phyloP scores from a whole-genome alignment of 1,140 invertebrate genomes.

The Fopius arisanus region DNA sequence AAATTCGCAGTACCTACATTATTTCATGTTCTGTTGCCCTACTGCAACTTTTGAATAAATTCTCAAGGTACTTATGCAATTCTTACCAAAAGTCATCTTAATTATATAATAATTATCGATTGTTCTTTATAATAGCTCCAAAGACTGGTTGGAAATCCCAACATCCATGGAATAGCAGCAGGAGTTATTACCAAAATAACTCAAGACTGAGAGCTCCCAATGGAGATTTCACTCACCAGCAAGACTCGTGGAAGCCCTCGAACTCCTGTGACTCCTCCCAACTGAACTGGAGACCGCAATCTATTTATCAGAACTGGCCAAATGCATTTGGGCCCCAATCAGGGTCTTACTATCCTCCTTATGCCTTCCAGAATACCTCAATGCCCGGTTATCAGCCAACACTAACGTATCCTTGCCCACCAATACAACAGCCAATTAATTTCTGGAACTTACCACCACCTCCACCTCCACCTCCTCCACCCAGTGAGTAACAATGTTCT shows the following conservation, averaged over 20 bases:
- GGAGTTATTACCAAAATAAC: conserved; percentile 27
- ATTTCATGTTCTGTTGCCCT: no score
- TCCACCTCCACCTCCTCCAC: conserved; percentile 39
- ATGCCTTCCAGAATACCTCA: background rate
- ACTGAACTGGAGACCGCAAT: background rate
- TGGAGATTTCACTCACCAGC: background rate
- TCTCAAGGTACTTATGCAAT: no score
- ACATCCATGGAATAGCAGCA: conserved; percentile 49
- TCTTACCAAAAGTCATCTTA: no score
- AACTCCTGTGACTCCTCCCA: background rate
- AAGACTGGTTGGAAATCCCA: conserved; percentile 44
- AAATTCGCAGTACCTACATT: no score
- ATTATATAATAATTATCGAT: no score
- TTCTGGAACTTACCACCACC: conserved; percentile 24
- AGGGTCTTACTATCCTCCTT: background rate
- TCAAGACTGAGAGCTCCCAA: background rate
- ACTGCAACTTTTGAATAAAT: no score
- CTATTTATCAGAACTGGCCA: conserved; percentile 14
- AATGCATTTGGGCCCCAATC: background rate
- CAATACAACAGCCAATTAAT: conserved; percentile 20
- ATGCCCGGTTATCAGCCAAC: conserved; percentile 14
- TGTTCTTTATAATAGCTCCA: conserved; percentile 18
- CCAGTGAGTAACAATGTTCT: conserved; percentile 12
- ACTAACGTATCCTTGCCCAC: conserved; percentile 28
- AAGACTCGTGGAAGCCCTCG: background rate